Conservation (phyloP, 2,113 vertebrate species). For the Myotis yumanensis region DNA sequence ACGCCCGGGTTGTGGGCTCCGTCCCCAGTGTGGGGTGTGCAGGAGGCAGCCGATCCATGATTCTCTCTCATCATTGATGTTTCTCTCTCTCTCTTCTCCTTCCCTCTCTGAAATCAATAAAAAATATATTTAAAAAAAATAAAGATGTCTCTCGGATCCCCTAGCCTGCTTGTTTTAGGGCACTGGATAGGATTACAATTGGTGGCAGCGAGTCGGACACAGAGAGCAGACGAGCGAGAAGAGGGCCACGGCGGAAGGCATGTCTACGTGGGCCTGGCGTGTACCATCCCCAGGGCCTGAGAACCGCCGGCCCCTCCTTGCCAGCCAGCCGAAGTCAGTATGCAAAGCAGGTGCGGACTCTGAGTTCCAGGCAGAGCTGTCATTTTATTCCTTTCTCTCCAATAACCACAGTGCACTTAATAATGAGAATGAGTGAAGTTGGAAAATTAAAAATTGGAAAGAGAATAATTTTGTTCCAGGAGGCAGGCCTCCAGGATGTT, state of each 20-base stretch:
- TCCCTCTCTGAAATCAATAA: no score
- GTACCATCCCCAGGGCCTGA: background rate
- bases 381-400: conserved; percentile 10
- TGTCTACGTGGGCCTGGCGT: fast-evolving
- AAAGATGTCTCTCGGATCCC: background rate
- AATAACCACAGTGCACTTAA: conserved; percentile 30
- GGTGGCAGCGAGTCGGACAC: background rate
- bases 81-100: no score
- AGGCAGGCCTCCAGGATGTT: conserved; percentile 59
- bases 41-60: no score
- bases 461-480: conserved; percentile 34
- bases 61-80: no score
- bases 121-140: no score
- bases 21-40: no score
- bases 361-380: conserved; percentile 14
- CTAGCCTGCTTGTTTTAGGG: background rate
- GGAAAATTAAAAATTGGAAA: conserved; percentile 71
- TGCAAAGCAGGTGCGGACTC: conserved; percentile 67
- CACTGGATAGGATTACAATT: background rate
- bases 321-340: conserved; percentile 56
- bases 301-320: background rate
- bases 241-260: background rate
- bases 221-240: background rate
- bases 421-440: conserved; percentile 69
- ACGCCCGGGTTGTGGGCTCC: no score